Evolutionary conservation across 1,140 invertebrate species (phyloP).

Genomic region (Adelges cooleyi): DNA sequence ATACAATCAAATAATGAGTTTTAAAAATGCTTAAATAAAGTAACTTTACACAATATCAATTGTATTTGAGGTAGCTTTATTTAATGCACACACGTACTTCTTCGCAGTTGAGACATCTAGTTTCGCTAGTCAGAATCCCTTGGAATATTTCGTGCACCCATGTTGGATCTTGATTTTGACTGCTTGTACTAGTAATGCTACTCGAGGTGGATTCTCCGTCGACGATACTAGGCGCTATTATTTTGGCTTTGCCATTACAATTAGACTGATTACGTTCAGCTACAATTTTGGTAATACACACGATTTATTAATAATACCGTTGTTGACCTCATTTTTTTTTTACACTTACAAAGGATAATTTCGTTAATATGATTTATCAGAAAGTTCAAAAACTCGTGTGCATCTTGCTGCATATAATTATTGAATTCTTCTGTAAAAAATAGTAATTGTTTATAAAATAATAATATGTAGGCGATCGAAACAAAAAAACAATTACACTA

Average conservation of each 20-base stretch:
- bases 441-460: too few relatives aligned
- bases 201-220: constrained; percentile 44
- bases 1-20: neutral
- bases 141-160: constrained; percentile 99
- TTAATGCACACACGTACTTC: constrained; percentile 53
- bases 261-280: constrained; percentile 68
- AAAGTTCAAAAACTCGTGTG: constrained; percentile 98
- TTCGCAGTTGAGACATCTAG: constrained; percentile 97
- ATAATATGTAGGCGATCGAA: neutral
- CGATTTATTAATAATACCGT: neutral
- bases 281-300: constrained; percentile 37
- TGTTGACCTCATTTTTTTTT: neutral
- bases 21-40: constrained; percentile 28
- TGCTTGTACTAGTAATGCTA: constrained; percentile 34
- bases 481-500: neutral
- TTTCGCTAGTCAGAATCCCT: constrained; percentile 97
- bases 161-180: constrained; percentile 68
- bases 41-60: neutral
- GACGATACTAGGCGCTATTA: constrained; percentile 36
- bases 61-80: neutral
- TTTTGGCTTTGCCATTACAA: constrained; percentile 39
- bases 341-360: constrained; percentile 71
- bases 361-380: constrained; percentile 94
- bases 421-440: constrained; percentile 87
- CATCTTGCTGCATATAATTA: constrained; percentile 99